Evolutionary conservation across 2,797 vertebrate genomes (phyloP).

Genomic region (Tragopan temminckii): DNA sequence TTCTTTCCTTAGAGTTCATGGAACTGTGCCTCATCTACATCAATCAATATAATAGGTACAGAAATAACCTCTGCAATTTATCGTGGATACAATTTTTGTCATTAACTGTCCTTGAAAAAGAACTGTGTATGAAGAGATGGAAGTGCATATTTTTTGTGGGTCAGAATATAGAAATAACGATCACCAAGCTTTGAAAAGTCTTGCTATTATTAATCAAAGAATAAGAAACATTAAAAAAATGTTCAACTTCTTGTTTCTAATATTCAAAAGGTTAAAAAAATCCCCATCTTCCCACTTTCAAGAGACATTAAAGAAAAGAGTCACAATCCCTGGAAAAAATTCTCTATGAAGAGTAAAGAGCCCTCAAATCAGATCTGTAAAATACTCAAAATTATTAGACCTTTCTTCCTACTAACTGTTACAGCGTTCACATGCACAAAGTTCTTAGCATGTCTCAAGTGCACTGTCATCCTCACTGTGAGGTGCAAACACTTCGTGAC

Average conservation of each 20-base stretch:
- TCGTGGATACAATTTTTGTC: background rate
- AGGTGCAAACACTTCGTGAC: constrained; percentile 18
- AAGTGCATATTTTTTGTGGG: background rate
- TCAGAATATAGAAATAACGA: background rate
- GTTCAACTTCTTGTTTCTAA: background rate
- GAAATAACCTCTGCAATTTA: background rate
- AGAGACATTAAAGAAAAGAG: background rate
- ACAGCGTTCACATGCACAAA: background rate
- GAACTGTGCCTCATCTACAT: background rate
- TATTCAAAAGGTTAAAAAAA: background rate
- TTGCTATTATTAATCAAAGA: background rate
- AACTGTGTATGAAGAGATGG: background rate
- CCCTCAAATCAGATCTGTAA: background rate
- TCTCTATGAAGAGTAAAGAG: background rate
- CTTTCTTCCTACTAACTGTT: background rate
- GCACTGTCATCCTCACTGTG: background rate
- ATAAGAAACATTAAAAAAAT: background rate
- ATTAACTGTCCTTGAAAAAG: background rate
- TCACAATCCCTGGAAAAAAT: background rate
- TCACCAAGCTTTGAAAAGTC: background rate
- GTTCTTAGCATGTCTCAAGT: background rate
- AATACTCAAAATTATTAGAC: background rate
- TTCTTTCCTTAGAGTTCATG: constrained; percentile 19
- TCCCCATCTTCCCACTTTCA: background rate
- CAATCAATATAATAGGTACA: background rate